Evolutionary conservation across 1,140 invertebrate species (phyloP), one percentile per base, ranked within the genome.

Genomic region (Planococcus citri): DNA sequence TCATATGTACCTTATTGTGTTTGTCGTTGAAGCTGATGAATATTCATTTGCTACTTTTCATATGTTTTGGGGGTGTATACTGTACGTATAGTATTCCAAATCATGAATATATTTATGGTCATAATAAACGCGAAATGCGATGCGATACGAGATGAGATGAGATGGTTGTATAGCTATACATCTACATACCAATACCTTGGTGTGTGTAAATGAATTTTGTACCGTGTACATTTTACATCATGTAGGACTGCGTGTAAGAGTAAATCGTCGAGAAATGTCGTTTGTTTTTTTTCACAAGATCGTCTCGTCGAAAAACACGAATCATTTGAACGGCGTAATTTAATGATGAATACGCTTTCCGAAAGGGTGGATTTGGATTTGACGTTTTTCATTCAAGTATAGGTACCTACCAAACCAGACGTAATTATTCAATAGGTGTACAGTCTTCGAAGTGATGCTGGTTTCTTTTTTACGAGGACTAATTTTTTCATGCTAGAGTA

Each of bases 11-110:
- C n/a, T 51, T 51, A 2, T 51, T 51, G 41, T 51, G 41, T 51
- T 51, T 20, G 41, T 51, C 41, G 41, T 51, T 51, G 41, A 51
- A 51, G n/a, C 41, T 51, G 41, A 51, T 51, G 41, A 51, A 51
- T 51, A 51, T 51, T 51, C 41, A 51, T 51, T 51, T 51, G 41
- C 41, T 14, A 51, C 41, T 51, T 20, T 51, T 51, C 41, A 51
- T 51, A 20, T 51, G 41, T 14, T 51, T 14, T n/a, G 41, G 41
- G 41, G 10, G 41, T 51, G 17, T 51, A n/a, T n/a, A n/a, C n/a
- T n/a, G n/a, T n/a, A n/a, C n/a, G n/a, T n/a, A n/a, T n/a, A n/a
- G n/a, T n/a, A 51, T 51, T 51, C 17, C 41, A 51, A 51, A 51
- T 51, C 41, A 51, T 51, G 41, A 51, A 51, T 51, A 51, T 51